These are phyloP conservation scores for Peromyscus eremicus DNA, from an alignment of 2,797 vertebrate species.

Conservation along the genomic window DNA sequence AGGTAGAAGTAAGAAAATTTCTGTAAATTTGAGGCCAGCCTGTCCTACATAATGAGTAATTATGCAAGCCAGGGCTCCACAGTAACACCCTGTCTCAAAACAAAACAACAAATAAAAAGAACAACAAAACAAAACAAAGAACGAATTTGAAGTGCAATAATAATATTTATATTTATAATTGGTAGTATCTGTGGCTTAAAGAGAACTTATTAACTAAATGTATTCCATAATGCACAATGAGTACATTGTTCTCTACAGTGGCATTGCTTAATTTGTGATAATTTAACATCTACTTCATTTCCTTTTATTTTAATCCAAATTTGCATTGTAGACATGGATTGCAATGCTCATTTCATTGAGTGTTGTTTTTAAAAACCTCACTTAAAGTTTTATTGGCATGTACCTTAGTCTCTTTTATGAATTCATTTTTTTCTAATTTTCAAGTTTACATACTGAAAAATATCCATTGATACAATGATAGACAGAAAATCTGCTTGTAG, in stretches of 20 bases:
- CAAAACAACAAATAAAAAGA: too few relatives aligned
- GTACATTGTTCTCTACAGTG: background rate
- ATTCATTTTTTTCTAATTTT: background rate
- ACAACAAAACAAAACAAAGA: background rate
- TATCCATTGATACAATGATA: background rate
- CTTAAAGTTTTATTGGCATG: background rate
- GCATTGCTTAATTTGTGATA: background rate
- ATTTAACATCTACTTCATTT: slow-evolving; percentile 15
- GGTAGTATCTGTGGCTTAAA: background rate
- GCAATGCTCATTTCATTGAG: background rate
- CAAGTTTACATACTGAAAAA: background rate
- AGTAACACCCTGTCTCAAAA: background rate
- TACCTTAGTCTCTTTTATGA: background rate
- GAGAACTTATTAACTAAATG: background rate
- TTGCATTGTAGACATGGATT: background rate
- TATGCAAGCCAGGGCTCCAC: background rate
- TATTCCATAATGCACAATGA: background rate
- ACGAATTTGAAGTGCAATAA: background rate
- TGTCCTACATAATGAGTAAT: background rate
- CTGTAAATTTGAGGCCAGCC: background rate
- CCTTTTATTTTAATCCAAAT: background rate
- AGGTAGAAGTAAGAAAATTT: background rate
- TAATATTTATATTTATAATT: slow-evolving; percentile 30
- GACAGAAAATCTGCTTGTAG: background rate
- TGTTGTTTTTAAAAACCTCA: background rate